Conservation (phyloP, 2,113 vertebrate genomes). For the Zosterops lateralis region DNA sequence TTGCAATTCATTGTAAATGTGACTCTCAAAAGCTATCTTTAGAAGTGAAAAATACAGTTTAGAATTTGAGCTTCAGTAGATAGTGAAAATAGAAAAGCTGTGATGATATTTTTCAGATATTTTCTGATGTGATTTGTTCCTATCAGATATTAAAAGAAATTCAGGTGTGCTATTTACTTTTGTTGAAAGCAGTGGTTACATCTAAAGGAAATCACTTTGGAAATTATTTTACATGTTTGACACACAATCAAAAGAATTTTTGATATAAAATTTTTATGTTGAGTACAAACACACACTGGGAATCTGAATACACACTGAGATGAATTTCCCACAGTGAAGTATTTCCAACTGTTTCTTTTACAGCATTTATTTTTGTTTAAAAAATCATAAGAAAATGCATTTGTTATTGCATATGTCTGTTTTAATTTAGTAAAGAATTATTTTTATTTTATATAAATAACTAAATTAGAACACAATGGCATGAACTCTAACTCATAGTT, state of each 20-base stretch:
- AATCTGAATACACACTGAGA: neutral
- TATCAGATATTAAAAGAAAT: neutral
- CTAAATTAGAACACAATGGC: neutral
- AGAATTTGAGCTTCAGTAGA: neutral
- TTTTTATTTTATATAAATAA: neutral
- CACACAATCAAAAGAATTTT: neutral
- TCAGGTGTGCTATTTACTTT: neutral
- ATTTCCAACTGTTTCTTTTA: neutral
- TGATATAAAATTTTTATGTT: neutral
- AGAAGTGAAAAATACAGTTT: neutral
- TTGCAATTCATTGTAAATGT: neutral
- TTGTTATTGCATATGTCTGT: neutral
- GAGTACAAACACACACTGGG: neutral
- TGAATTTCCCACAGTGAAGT: neutral
- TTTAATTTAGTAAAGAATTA: neutral
- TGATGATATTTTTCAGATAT: neutral
- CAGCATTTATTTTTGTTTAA: neutral
- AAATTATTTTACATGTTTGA: slow-evolving; percentile 12
- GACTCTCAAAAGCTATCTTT: neutral
- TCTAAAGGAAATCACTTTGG: neutral
- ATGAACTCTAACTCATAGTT: neutral
- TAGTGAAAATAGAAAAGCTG: neutral
- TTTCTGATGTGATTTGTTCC: neutral
- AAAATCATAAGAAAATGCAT: no score
- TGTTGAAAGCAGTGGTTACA: neutral